phyloP scores from a whole-genome alignment of 2,888 invertebrate genomes.

The Agonopterix arenella region DNA sequence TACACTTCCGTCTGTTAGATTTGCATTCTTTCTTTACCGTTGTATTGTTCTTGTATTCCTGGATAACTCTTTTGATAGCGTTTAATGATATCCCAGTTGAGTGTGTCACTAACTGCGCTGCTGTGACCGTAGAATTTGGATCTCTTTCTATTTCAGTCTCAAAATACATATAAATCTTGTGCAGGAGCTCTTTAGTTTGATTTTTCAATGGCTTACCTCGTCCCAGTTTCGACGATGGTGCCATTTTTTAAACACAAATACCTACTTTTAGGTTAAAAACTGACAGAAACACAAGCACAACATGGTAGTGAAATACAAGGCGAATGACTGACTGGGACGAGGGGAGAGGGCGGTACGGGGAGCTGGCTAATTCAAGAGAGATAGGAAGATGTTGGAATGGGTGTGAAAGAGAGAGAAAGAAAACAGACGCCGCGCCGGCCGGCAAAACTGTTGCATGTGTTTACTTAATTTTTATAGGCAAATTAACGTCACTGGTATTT shows the following conservation, averaged over 20 bases:
- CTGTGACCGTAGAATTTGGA: constrained; percentile 28
- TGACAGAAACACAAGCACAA: constrained; percentile 18
- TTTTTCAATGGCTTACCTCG: constrained; percentile 28
- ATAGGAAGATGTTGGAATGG: constrained; percentile 7
- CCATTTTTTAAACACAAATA: constrained; percentile 21
- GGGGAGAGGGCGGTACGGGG: neutral
- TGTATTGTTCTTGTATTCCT: constrained; percentile 16
- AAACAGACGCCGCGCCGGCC: constrained; percentile 2
- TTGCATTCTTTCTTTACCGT: constrained; percentile 19
- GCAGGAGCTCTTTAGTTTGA: constrained; percentile 29
- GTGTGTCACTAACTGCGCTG: constrained; percentile 28
- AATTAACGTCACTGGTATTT: neutral
- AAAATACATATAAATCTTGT: constrained; percentile 28
- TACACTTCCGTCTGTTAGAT: constrained; percentile 16
- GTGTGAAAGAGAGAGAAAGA: constrained; percentile 11
- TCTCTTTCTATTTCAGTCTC: constrained; percentile 28
- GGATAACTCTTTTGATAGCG: constrained; percentile 23
- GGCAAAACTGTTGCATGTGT: constrained; percentile 1
- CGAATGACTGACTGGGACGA: constrained; percentile 25
- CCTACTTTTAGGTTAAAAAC: neutral
- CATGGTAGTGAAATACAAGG: constrained; percentile 28
- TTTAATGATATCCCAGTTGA: constrained; percentile 30
- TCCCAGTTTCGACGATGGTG: constrained; percentile 26
- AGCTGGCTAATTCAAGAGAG: constrained; percentile 9
- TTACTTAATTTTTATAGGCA: neutral